phyloP scores from a whole-genome alignment of 1,140 invertebrate species.

The Bombus pyrosoma region DNA sequence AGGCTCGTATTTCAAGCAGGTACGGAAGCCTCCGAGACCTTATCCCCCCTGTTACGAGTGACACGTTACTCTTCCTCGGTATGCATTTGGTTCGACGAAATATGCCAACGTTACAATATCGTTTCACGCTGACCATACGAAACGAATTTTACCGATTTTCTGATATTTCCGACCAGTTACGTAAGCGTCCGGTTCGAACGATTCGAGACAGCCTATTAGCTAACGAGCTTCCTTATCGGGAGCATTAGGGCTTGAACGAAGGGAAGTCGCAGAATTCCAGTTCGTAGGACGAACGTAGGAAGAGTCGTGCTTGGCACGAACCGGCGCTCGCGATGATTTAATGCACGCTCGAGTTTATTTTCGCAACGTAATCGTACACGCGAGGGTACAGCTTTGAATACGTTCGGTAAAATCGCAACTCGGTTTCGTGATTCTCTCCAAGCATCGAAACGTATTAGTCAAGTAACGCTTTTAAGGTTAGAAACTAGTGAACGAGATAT shows the following conservation, averaged over 20 bases:
- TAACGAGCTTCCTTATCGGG: constrained; percentile 67
- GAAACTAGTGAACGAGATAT: not conserved
- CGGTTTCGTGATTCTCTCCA: not conserved
- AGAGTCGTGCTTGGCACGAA: not conserved
- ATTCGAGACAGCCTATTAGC: constrained; percentile 55
- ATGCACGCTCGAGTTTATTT: constrained; percentile 32
- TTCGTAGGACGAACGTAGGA: constrained; percentile 48
- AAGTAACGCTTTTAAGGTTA: not conserved
- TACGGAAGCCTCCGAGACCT: not conserved
- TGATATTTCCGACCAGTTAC: constrained; percentile 39
- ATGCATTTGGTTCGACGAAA: not conserved
- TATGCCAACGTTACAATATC: not conserved
- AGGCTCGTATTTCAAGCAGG: constrained; percentile 31
- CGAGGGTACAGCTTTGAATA: not conserved
- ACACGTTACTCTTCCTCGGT: not conserved
- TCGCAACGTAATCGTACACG: not conserved
- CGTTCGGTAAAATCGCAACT: not conserved
- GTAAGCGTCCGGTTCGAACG: constrained; percentile 40
- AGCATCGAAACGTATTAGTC: not conserved
- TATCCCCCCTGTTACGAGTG: not conserved
- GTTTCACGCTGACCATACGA: not conserved
- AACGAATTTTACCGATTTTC: constrained; percentile 26
- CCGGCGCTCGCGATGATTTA: constrained; percentile 31
- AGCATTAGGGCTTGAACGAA: constrained; percentile 44
- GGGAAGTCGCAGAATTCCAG: constrained; percentile 54